Base-by-base conservation (phyloP, 2,113 vertebrate species). In the Ptilorrhoa leucosticta region DNA sequence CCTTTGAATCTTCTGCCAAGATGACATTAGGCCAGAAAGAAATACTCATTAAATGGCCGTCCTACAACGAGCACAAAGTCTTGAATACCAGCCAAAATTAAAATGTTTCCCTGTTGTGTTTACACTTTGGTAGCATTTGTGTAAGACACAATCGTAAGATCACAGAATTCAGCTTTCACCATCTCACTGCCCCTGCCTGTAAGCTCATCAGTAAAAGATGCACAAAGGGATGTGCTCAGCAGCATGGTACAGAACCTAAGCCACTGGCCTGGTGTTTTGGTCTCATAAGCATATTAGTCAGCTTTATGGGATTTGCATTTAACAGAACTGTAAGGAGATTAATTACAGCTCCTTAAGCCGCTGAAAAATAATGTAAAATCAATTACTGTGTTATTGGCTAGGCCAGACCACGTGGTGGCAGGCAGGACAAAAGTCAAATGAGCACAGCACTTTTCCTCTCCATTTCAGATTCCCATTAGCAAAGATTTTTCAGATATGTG, bases 301-400 rank as follows among this genome's bases (percentile, higher is more conserved):
- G 70, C 42, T 93, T 96, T 90, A 96, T 51, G 51, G 75, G 95
- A 96, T 96, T 93, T 89, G 61, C 27, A 75, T 93, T 93, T 92
- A 91, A 81, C 69, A 94, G 84, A 95, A 94, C 66, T 56, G 39
- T 83, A 93, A 96, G 86, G 84, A 95, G 88, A 96, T 96, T 94
- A 95, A 96, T 93, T 89, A 75, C 44, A 90, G 64, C 84, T 96
- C 78, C 70, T 93, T 87, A 96, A 80, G 50, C 39, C 58, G 53
- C 68, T 89, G 71, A 83, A 89, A 95, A 71, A 85, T 83, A 90
- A 95, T 82, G 81, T 51, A 89, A 94, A 92, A 96, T 87, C 76
- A 90, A 82, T 96, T 94, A 94, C 65, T 92, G 40, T 47, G 33
- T 80, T 94, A 84, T 75, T 94, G 69, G 81, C 33, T 65, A 63